Percentiles rank a stretch among this genome's conserved stretches.
These are phyloP conservation scores for Leptobrachium leishanense DNA, from an alignment of 2,113 vertebrate genomes.

Conservation along the genomic window DNA sequence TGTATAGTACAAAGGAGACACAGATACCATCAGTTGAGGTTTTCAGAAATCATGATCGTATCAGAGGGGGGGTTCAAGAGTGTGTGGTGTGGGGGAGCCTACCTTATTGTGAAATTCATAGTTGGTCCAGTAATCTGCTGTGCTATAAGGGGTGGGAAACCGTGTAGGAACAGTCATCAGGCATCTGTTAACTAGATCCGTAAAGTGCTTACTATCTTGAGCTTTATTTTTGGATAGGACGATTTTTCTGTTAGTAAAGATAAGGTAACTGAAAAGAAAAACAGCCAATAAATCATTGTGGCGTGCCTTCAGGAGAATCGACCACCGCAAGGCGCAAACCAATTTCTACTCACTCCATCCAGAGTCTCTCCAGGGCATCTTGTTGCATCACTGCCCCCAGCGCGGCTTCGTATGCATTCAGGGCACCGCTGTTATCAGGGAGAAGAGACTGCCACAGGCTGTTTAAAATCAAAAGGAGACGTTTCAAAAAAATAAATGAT, in stretches of 20 bases:
- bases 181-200: slow-evolving; percentile 89
- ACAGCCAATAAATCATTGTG: slow-evolving; percentile 47
- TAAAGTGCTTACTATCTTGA: slow-evolving; percentile 79
- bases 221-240: slow-evolving; percentile 65
- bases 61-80: too few relatives aligned
- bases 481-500: too few relatives aligned
- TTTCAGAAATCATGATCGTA: too few relatives aligned
- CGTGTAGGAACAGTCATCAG: slow-evolving; percentile 86
- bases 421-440: slow-evolving; percentile 70
- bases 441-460: slow-evolving; percentile 89
- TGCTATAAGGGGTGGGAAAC: slow-evolving; percentile 86
- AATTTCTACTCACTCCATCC: slow-evolving; percentile 87
- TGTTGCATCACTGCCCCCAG: slow-evolving; percentile 79
- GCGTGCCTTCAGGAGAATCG: slow-evolving; percentile 35
- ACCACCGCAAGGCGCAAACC: background rate
- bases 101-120: slow-evolving; percentile 96
- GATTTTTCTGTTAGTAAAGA: slow-evolving; percentile 83
- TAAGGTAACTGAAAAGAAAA: slow-evolving; percentile 81
- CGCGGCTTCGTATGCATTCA: slow-evolving; percentile 88
- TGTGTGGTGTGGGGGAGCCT: slow-evolving; percentile 45
- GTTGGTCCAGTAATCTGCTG: slow-evolving; percentile 92
- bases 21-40: too few relatives aligned
- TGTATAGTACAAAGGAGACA: too few relatives aligned
- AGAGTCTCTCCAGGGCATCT: slow-evolving; percentile 84
- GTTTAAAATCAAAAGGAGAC: slow-evolving; percentile 9